Percentiles rank a stretch among this genome's conserved stretches.
Conservation (phyloP, 2,797 vertebrate genomes). For the Centroberyx gerrardi region DNA sequence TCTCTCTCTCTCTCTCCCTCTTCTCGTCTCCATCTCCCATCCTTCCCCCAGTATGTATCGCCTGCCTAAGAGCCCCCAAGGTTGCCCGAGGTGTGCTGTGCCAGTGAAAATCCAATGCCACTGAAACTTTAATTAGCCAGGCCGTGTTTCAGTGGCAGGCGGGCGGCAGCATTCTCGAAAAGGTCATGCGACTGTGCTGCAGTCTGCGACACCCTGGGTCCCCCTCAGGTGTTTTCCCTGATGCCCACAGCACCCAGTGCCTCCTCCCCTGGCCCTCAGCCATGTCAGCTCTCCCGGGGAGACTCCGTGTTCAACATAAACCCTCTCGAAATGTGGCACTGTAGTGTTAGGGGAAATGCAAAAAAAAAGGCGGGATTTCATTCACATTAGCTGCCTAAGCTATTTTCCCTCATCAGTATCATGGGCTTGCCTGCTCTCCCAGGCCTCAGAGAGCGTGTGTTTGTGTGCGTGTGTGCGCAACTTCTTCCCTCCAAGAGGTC, state of each 20-base stretch:
- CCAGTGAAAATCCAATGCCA: conserved; percentile 81
- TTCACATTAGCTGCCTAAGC: conserved; percentile 30
- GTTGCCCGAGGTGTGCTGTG: conserved; percentile 80
- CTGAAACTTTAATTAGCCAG: conserved; percentile 84
- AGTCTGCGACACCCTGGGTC: conserved; percentile 65
- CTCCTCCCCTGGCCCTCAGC: conserved; percentile 38
- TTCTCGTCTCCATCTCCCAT: conserved; percentile 25
- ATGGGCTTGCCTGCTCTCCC: conserved; percentile 1
- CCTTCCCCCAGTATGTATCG: conserved; percentile 59
- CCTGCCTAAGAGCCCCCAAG: conserved; percentile 73
- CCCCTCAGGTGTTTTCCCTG: conserved; percentile 55
- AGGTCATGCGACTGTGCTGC: conserved; percentile 78
- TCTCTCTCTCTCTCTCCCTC: too few species aligned
- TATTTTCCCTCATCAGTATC: conserved; percentile 37
- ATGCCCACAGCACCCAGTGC: conserved; percentile 46
- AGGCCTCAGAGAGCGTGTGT: conserved; percentile 11
- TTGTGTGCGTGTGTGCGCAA: background rate
- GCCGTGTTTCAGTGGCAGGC: conserved; percentile 75
- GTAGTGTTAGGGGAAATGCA: conserved; percentile 26
- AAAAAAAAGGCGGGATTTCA: conserved; percentile 30
- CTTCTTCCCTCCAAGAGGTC: background rate
- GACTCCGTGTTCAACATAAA: conserved; percentile 52
- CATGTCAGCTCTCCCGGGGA: conserved; percentile 36
- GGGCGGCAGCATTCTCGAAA: conserved; percentile 77
- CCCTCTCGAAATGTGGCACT: conserved; percentile 34